Evolutionary conservation across 2,888 invertebrate species (phyloP).

Genomic region (Calameuta pallipes): DNA sequence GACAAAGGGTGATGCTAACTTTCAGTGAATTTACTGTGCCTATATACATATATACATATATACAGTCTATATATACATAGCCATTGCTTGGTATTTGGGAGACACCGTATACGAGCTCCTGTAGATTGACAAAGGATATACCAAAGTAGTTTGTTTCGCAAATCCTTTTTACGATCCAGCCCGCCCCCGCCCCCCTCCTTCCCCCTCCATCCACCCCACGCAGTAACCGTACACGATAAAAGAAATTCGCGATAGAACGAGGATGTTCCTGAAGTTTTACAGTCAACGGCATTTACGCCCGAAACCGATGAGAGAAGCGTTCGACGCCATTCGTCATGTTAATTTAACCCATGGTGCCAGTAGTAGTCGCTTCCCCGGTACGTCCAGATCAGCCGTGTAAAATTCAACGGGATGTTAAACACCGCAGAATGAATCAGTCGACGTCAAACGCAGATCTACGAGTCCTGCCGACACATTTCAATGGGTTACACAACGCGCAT

Average conservation of each 20-base stretch:
- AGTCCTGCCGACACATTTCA: constrained; percentile 48
- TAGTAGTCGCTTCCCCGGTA: not conserved
- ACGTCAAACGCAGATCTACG: constrained; percentile 60
- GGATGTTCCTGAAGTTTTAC: too few relatives aligned
- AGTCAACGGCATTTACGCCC: too few relatives aligned
- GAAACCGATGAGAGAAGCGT: not conserved
- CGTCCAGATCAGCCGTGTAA: constrained; percentile 37
- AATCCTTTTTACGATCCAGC: not conserved
- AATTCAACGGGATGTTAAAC: constrained; percentile 53
- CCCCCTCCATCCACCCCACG: not conserved
- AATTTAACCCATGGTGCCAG: not conserved
- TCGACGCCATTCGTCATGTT: not conserved
- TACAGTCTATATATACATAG: not conserved
- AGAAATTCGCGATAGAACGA: not conserved
- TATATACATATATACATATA: too few relatives aligned
- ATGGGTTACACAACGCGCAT: not conserved
- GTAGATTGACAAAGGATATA: not conserved
- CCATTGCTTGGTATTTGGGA: not conserved
- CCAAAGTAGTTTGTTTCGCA: not conserved
- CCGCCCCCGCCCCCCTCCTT: too few relatives aligned
- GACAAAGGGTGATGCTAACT: not conserved
- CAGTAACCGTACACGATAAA: not conserved
- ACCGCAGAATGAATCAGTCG: constrained; percentile 49
- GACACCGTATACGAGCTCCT: not conserved
- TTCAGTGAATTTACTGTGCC: not conserved